Evolutionary conservation across 1,140 invertebrate species (phyloP).

Genomic region (Philotrypesis tridentata): DNA sequence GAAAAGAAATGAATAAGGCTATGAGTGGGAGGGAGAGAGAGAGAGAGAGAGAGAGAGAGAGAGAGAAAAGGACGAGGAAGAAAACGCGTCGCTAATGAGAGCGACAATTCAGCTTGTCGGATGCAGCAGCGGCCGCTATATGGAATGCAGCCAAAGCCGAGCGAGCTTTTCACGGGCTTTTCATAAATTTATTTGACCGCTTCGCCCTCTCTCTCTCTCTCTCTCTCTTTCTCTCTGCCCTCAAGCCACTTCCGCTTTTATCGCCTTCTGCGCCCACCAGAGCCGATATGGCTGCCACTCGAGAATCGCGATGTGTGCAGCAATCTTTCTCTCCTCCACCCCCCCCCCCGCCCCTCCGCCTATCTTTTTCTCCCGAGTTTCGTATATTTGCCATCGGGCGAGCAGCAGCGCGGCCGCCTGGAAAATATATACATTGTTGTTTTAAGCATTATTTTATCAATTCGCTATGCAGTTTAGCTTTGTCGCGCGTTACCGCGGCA

Average conservation of each 20-base stretch:
- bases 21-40: slow-evolving; percentile 49
- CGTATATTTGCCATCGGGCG: too few relatives aligned
- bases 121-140: slow-evolving; percentile 56
- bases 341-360: too few relatives aligned
- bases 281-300: slow-evolving; percentile 57
- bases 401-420: too few relatives aligned
- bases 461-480: too few relatives aligned
- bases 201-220: slow-evolving; percentile 38
- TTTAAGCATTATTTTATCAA: neutral
- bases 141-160: slow-evolving; percentile 61
- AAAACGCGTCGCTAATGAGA: slow-evolving; percentile 65
- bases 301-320: slow-evolving; percentile 14
- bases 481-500: neutral
- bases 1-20: neutral
- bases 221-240: neutral
- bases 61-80: slow-evolving; percentile 58
- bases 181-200: slow-evolving; percentile 65
- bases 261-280: slow-evolving; percentile 44
- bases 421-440: neutral
- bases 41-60: slow-evolving; percentile 48
- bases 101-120: slow-evolving; percentile 65
- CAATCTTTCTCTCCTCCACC: too few relatives aligned
- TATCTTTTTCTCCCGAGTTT: neutral
- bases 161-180: slow-evolving; percentile 55
- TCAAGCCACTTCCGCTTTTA: slow-evolving; percentile 58